Evolutionary conservation across 2,113 vertebrate species (phyloP).

Genomic region (Cettia cetti): DNA sequence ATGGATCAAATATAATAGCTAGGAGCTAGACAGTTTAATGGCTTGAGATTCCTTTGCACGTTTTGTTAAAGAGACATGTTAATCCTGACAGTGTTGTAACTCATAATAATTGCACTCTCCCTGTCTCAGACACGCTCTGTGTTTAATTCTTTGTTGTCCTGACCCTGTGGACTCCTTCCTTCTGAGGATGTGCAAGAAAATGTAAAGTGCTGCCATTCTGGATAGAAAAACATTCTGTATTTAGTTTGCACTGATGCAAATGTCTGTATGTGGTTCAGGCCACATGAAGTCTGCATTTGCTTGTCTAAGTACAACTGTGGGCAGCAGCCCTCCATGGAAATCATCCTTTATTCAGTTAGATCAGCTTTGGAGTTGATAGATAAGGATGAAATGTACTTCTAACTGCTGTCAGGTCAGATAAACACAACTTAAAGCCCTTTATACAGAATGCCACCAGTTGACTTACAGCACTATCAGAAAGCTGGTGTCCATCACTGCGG

Average conservation of each 20-base stretch:
- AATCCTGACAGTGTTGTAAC: background rate
- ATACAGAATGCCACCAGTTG: background rate
- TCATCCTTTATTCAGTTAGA: background rate
- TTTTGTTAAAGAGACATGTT: background rate
- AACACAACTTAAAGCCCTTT: background rate
- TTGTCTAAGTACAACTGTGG: background rate
- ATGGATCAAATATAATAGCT: conserved; percentile 35
- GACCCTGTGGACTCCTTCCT: background rate
- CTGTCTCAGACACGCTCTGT: background rate
- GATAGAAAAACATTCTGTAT: background rate
- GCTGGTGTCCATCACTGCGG: background rate
- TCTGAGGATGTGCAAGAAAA: background rate
- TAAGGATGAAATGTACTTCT: background rate
- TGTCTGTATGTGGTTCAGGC: background rate
- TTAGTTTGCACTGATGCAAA: background rate
- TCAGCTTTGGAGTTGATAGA: background rate
- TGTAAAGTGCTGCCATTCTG: background rate
- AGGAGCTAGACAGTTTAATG: conserved; percentile 24
- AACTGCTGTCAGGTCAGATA: background rate
- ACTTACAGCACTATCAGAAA: background rate
- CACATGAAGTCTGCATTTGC: background rate
- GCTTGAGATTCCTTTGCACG: background rate
- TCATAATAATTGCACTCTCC: background rate
- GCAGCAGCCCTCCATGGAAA: background rate
- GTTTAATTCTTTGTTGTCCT: background rate